phyloP scores from a whole-genome alignment of 30 jellyfish, hydroid and myxozoan genomes.

The Cassiopea xamachana region DNA sequence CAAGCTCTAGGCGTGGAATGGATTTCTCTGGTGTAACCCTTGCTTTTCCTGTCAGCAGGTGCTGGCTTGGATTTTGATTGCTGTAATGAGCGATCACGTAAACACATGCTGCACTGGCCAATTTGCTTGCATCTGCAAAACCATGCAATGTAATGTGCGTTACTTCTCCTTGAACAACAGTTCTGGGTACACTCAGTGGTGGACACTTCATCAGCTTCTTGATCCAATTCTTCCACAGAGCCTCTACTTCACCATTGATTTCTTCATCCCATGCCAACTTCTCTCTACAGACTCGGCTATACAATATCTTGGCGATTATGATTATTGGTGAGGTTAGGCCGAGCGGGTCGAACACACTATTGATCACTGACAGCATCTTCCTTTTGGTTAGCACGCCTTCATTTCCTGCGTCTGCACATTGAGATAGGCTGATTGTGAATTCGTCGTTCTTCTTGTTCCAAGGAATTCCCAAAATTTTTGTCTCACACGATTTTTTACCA shows the following conservation, averaged over 20 bases:
- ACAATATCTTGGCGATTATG: constrained; percentile 63
- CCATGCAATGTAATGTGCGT: constrained; percentile 46
- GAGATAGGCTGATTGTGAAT: constrained; percentile 32
- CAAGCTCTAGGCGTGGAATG: constrained; percentile 73
- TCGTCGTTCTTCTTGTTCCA: constrained; percentile 13
- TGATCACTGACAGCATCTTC: constrained; percentile 60
- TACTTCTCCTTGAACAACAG: constrained; percentile 34
- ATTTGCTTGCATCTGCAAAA: constrained; percentile 43
- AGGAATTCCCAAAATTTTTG: too few species aligned
- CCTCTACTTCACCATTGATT: constrained; percentile 34
- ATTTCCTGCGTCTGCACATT: constrained; percentile 18
- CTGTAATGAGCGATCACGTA: constrained; percentile 13
- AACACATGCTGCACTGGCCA: constrained; percentile 42
- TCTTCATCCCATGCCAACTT: constrained; percentile 74
- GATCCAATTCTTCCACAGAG: constrained; percentile 50
- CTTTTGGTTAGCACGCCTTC: constrained; percentile 67
- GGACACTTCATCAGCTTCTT: constrained; percentile 23
- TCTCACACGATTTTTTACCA: too few species aligned
- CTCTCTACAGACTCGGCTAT: constrained; percentile 52
- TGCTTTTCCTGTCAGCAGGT: constrained; percentile 43
- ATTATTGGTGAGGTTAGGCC: constrained; percentile 79
- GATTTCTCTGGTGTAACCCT: constrained; percentile 43
- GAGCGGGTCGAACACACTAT: constrained; percentile 34
- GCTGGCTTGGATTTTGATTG: constrained; percentile 34
- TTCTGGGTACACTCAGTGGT: constrained; percentile 36